Percentiles rank a stretch among this genome's conserved stretches.
phyloP scores from a whole-genome alignment of 2,797 vertebrate genomes.

The Sylvilagus floridanus region DNA sequence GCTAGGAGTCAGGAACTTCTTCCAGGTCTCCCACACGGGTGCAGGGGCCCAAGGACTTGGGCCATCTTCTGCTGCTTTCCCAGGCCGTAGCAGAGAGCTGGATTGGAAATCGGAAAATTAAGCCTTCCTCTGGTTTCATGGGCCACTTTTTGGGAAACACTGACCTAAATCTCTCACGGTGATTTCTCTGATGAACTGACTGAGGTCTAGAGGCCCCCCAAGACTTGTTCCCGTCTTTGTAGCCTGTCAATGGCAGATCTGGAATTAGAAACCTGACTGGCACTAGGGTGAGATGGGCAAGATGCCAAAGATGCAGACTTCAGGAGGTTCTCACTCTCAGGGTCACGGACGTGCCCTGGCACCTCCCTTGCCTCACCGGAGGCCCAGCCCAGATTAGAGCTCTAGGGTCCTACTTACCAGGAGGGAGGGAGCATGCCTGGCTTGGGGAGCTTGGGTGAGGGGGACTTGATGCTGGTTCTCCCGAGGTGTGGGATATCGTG shows the following conservation, averaged over 20 bases:
- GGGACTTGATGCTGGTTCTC: background rate
- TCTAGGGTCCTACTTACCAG: background rate
- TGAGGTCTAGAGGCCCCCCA: background rate
- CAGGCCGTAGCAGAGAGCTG: too few relatives aligned
- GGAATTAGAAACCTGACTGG: background rate
- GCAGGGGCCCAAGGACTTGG: too few relatives aligned
- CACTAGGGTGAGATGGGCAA: too few relatives aligned
- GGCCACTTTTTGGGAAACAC: background rate
- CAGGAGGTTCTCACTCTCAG: background rate
- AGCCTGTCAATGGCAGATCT: background rate
- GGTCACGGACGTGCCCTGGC: accelerated
- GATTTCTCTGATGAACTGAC: background rate
- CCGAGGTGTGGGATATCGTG: background rate
- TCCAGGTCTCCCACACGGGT: too few relatives aligned
- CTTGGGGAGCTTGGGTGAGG: background rate
- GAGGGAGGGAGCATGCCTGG: background rate
- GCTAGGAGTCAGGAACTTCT: too few relatives aligned
- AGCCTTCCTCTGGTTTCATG: background rate
- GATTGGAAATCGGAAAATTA: background rate
- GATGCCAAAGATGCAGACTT: too few relatives aligned
- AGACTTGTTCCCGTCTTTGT: background rate
- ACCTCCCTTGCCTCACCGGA: background rate
- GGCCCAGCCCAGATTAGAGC: background rate
- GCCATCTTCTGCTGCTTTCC: too few relatives aligned
- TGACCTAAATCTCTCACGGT: background rate